Evolutionary conservation across 2,888 invertebrate genomes (phyloP).

Genomic region (Trissoscelio sp.): DNA sequence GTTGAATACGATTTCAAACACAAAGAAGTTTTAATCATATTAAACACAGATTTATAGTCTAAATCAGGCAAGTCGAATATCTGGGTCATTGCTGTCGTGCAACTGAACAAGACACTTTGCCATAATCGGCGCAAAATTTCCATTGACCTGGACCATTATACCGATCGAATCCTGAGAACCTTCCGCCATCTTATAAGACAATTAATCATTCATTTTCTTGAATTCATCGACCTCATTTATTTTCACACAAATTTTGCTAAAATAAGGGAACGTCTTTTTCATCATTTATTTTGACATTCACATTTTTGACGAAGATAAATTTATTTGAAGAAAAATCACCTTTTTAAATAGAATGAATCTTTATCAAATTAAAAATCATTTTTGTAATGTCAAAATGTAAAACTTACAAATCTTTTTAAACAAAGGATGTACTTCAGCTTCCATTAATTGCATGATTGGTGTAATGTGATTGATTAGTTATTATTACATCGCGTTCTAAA

Average conservation of each 20-base stretch:
- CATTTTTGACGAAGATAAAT: no score
- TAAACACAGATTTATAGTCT: no score
- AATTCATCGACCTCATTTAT: constrained; percentile 16
- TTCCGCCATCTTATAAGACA: not conserved
- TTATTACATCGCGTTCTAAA: not conserved
- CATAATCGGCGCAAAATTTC: constrained; percentile 33
- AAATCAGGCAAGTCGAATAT: constrained; percentile 22
- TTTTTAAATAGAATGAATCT: no score
- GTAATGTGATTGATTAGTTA: no score
- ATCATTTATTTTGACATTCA: not conserved
- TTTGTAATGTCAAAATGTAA: no score
- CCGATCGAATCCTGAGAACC: constrained; percentile 14
- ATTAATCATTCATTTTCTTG: constrained; percentile 36
- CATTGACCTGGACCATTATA: constrained; percentile 8
- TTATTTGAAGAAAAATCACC: no score
- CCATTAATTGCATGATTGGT: no score
- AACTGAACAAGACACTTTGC: constrained; percentile 25
- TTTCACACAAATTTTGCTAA: constrained; percentile 3
- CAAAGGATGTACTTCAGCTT: no score
- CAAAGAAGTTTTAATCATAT: no score
- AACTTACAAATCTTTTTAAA: no score
- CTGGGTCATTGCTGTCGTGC: constrained; percentile 16
- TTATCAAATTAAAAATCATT: no score
- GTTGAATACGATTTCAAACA: no score
- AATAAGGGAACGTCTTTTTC: not conserved